Evolutionary conservation across 2,888 invertebrate genomes (phyloP).

Genomic region (Coremacera marginata): DNA sequence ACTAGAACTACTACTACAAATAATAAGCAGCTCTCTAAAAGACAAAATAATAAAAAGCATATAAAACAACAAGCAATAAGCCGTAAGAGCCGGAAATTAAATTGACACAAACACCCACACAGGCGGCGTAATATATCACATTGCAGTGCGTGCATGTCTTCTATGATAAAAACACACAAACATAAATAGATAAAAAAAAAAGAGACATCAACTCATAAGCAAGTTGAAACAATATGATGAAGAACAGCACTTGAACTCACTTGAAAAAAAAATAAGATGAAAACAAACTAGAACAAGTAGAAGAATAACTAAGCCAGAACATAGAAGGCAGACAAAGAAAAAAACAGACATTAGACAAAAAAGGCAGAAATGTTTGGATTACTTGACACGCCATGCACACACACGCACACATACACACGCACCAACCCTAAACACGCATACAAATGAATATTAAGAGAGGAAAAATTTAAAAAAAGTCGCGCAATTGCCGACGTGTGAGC

Average conservation of each 20-base stretch:
- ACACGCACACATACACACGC: not conserved
- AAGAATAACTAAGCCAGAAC: too few species aligned
- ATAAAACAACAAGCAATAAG: not conserved
- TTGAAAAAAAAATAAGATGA: not conserved
- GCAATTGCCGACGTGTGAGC: not conserved
- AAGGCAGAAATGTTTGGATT: not conserved
- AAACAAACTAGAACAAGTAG: not conserved
- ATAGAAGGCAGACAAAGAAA: not conserved
- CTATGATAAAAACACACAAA: not conserved
- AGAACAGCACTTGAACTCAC: not conserved
- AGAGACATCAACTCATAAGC: too few species aligned
- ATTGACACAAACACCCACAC: not conserved
- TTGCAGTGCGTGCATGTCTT: not conserved
- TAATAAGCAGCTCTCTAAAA: too few species aligned
- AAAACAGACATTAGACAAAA: not conserved
- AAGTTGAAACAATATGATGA: not conserved
- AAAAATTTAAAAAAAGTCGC: not conserved
- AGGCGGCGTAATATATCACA: constrained; percentile 10
- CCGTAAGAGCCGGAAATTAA: not conserved
- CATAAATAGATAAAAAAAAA: too few species aligned
- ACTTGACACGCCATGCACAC: not conserved
- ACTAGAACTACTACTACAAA: too few species aligned
- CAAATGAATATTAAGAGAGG: not conserved
- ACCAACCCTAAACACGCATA: not conserved
- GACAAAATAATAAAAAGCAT: too few species aligned